These are phyloP conservation scores for Capreolus pygargus DNA, from an alignment of 2,113 vertebrate species.

Conservation along the genomic window DNA sequence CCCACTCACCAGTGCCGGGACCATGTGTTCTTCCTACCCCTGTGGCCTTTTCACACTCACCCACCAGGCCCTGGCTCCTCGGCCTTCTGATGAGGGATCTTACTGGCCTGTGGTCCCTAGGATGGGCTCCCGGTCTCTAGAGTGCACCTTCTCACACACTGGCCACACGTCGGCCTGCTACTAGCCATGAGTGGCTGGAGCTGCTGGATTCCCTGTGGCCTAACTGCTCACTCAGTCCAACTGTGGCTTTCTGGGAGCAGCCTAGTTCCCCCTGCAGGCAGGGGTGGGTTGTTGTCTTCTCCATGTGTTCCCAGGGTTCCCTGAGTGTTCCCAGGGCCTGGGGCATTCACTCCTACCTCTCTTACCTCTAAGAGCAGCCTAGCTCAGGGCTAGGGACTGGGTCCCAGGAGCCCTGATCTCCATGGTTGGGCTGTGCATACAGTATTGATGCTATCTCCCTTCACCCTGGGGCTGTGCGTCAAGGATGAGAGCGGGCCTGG, in stretches of 20 bases:
- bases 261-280: constrained; percentile 25
- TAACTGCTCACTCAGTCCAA: not conserved
- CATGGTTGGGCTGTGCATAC: not conserved
- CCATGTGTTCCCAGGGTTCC: not conserved
- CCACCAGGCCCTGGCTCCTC: not conserved
- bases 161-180: not conserved
- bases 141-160: not conserved
- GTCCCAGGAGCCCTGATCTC: constrained; percentile 2
- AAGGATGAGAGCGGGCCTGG: not conserved
- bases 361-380: not conserved
- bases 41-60: not conserved
- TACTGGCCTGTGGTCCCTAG: not conserved
- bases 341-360: constrained; percentile 55
- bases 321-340: not conserved
- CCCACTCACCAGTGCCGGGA: not conserved
- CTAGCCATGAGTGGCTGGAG: not conserved
- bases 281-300: not conserved
- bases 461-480: not conserved
- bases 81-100: not conserved
- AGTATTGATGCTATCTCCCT: not conserved
- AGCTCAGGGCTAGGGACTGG: constrained; percentile 50
- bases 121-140: not conserved
- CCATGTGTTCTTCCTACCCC: not conserved
- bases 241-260: not conserved
- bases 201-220: not conserved